Evolutionary conservation across 1,140 invertebrate genomes (phyloP), one percentile per base, ranked within the genome.

Genomic region (Ptiloglossa arizonensis): DNA sequence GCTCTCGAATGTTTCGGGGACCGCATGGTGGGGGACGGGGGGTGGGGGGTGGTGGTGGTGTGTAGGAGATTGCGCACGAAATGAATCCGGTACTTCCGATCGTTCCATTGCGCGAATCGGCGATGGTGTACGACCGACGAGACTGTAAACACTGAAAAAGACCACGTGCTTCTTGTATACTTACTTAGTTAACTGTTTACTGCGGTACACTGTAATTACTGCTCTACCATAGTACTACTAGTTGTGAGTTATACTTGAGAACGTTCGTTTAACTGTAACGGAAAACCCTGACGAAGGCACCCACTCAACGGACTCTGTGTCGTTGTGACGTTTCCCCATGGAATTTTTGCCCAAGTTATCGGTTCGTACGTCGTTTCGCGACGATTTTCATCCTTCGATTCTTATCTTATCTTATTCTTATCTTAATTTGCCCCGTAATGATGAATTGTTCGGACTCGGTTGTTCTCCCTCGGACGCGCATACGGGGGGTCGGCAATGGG

Each of bases 271-370:
- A 76, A 92, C 90, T 92, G 91, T 92, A 92, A 93, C 90, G 88
- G 82, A 92, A 92, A 92, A 91, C 91, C 91, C 92, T 91, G 86
- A 92, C 91, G 89, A 89, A 93, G 90, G 91, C 91, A 92, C 87
- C 86, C 90, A 92, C 91, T 91, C 57, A 78, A 80, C 89, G 90
- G 90, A 91, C 80, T 46, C 68, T 41, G 41, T 13, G 50, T 57
- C 50, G 60, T 22, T 1, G 8, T 35, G 1, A 17, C 27, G 41
- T 52, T 1, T 8, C 44, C 27, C 60, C 0, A 19, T 24, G 1
- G 1, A 4, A 52, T 52, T 68, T 62, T 29, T n/a, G n/a, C n/a
- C n/a, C n/a, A n/a, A n/a, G n/a, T n/a, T n/a, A n/a, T n/a, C n/a
- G n/a, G 32, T 44, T 48, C 35, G 35, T 8, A 1, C 4, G 35